These are phyloP conservation scores for Mantis religiosa DNA, from an alignment of 2,888 invertebrate species.

Conservation along the genomic window DNA sequence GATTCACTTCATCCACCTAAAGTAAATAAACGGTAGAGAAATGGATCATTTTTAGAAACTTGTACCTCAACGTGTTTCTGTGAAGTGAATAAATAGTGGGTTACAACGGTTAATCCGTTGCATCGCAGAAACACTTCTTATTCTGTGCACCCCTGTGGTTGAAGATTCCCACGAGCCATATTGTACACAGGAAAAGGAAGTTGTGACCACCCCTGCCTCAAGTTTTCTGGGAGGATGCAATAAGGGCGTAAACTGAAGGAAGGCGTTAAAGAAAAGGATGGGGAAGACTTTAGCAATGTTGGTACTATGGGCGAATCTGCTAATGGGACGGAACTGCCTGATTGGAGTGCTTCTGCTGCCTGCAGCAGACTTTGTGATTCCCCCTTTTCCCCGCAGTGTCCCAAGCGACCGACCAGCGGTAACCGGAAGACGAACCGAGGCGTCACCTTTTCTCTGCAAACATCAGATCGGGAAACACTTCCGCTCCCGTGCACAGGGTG, in stretches of 20 bases:
- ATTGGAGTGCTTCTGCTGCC: slow-evolving; percentile 24
- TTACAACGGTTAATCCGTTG: too few relatives aligned
- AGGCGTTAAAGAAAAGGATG: neutral
- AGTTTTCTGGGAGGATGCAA: neutral
- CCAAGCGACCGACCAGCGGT: neutral
- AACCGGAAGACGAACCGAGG: neutral
- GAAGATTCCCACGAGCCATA: neutral
- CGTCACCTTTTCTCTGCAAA: neutral
- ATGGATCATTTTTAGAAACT: too few relatives aligned
- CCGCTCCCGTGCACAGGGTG: neutral
- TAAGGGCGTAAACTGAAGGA: neutral
- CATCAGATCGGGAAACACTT: neutral
- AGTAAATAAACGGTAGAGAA: too few relatives aligned
- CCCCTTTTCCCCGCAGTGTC: neutral
- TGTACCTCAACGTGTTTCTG: too few relatives aligned
- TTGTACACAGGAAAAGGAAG: neutral
- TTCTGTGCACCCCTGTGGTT: neutral
- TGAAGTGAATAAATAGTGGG: too few relatives aligned
- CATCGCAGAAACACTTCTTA: too few relatives aligned
- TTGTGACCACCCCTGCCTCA: neutral
- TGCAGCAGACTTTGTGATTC: neutral
- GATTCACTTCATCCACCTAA: too few relatives aligned
- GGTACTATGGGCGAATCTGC: slow-evolving; percentile 18
- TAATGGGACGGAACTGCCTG: slow-evolving; percentile 27
- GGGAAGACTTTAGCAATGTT: slow-evolving; percentile 2